Conservation (phyloP, 2,888 invertebrate genomes). For the Dicroscelio sp. region DNA sequence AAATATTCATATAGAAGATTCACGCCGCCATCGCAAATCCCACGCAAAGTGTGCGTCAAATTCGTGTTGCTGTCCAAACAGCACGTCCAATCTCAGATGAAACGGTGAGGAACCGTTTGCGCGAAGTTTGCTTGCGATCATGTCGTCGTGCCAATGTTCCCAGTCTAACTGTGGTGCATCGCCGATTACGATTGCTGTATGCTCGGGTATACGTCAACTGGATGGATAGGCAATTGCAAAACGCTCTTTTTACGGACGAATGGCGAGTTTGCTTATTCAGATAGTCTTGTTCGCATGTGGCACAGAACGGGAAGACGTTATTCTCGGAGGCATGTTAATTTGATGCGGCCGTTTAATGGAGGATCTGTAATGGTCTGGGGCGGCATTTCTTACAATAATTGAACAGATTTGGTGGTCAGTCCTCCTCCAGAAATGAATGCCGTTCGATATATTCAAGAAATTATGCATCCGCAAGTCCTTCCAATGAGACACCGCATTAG, state of each 20-base stretch:
- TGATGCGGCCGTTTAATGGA: constrained; percentile 36
- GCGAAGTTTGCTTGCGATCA: not conserved
- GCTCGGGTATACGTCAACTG: not conserved
- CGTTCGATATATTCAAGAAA: not conserved
- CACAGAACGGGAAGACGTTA: constrained; percentile 59
- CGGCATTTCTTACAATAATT: constrained; percentile 36
- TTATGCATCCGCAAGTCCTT: not conserved
- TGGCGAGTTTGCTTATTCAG: constrained; percentile 19
- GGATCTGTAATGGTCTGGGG: constrained; percentile 76
- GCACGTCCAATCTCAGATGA: not conserved
- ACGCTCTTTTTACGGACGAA: constrained; percentile 3
- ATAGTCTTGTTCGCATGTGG: constrained; percentile 66
- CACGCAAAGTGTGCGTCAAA: not conserved
- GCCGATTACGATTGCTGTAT: not conserved
- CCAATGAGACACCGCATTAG: not conserved
- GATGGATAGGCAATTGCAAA: not conserved
- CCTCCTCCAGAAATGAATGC: not conserved
- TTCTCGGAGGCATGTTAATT: not conserved
- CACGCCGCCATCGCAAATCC: not conserved
- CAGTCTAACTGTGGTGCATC: not conserved
- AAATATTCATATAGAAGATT: too few relatives aligned
- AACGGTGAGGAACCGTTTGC: not conserved
- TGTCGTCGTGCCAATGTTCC: not conserved
- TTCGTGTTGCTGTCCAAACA: not conserved
- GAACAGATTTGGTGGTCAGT: constrained; percentile 62